Evolutionary conservation across 2,888 invertebrate genomes (phyloP), one percentile per base, ranked within the genome.

Genomic region (Thumatha senex): DNA sequence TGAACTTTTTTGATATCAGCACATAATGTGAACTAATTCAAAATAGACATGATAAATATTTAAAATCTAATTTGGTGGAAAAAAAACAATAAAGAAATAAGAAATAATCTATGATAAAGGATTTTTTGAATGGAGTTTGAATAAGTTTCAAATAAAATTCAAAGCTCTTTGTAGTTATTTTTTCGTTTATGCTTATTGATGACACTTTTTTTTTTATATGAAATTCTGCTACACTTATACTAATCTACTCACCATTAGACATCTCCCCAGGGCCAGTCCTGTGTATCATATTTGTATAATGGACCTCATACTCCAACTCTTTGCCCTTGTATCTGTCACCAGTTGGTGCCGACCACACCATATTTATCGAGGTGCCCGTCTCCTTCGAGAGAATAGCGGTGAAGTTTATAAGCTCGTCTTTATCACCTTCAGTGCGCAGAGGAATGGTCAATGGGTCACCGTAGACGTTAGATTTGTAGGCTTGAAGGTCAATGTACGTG

Each of bases 261-360:
- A 78, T 57, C 54, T 95, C 93, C 7, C 92, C 90, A 0, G 78
- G 75, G 42, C 64, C 62, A 34, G 72, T 66, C 54, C 73, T 74
- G 15, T 72, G 76, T 45, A 80, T 70, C 43, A 81, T 70, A 87
- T 92, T 63, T 73, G 94, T 95, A 69, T 96, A 96, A 77, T 95
- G 95, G 38, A 96, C 90, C 14, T 95, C 96, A 74, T 96, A 97
- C 4, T 86, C 67, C n/a, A 89, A 35, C 9, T 80, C 74, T 45
- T 79, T 81, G 24, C 74, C 76, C 57, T 79, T 81, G 43, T 89
- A 94, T n/a, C 93, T 82, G 0, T 86, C 82, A 35, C 91, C 92
- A 15, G 89, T 89, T 0, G 95, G 95, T 8, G 92, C 89, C 11
- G 92, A 84, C 96, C 97, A 97, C 8, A 83, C 85, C 12, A 97